Conservation (phyloP, 2,797 vertebrate genomes). For the Melanotaenia nigrans region DNA sequence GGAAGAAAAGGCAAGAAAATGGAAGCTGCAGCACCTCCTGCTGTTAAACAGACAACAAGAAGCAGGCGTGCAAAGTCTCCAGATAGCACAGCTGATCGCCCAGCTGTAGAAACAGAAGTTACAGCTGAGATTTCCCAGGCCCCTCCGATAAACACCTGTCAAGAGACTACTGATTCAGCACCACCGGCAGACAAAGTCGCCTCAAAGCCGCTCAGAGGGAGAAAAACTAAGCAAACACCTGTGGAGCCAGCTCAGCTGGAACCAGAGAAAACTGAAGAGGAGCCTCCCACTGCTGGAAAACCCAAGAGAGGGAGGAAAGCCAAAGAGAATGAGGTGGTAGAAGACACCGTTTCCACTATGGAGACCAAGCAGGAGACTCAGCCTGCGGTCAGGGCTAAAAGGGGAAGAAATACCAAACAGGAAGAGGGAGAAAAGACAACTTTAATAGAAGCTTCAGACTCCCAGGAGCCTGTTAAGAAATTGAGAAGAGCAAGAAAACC, state of each 20-base stretch:
- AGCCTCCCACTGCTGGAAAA: slow-evolving; percentile 34
- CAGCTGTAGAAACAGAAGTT: slow-evolving; percentile 12
- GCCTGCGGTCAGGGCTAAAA: slow-evolving; percentile 51
- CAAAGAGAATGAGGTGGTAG: slow-evolving; percentile 25
- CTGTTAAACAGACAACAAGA: slow-evolving; percentile 58
- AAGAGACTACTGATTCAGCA: slow-evolving; percentile 1
- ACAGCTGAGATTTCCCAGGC: slow-evolving; percentile 11
- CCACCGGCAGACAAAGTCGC: slow-evolving; percentile 23
- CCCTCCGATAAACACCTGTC: not conserved
- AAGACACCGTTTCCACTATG: not conserved
- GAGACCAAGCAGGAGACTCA: slow-evolving; percentile 25
- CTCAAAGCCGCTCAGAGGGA: slow-evolving; percentile 54
- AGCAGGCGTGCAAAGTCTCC: slow-evolving; percentile 55
- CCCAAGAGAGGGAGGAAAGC: slow-evolving; percentile 60
- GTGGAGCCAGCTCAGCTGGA: not conserved
- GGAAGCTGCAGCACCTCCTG: slow-evolving; percentile 43
- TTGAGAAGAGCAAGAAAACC: slow-evolving; percentile 48
- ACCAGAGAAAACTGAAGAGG: not conserved
- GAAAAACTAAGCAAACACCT: slow-evolving; percentile 49
- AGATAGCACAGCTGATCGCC: slow-evolving; percentile 3
- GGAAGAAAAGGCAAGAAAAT: slow-evolving; percentile 65
- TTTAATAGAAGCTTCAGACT: slow-evolving; percentile 1
- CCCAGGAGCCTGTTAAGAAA: slow-evolving; percentile 49
- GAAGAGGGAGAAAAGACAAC: slow-evolving; percentile 36
- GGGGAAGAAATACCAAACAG: slow-evolving; percentile 52